Evolutionary conservation across 2,888 invertebrate genomes (phyloP).

Genomic region (Troilus luridus): DNA sequence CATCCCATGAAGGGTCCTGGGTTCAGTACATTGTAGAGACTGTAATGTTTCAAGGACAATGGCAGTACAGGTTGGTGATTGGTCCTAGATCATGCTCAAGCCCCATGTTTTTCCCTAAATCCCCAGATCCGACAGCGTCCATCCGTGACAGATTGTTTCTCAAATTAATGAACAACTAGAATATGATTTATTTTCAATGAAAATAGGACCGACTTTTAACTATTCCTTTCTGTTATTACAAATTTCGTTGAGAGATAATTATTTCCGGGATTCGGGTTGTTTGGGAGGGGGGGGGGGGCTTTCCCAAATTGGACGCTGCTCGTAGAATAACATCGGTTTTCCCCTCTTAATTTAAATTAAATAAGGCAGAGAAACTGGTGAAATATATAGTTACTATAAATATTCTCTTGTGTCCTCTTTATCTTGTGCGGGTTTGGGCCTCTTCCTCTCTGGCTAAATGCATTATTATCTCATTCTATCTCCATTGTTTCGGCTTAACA

Average conservation of each 20-base stretch:
- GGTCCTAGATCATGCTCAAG: too few relatives aligned
- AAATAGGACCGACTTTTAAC: not conserved
- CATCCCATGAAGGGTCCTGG: too few relatives aligned
- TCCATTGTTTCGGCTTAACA: slow-evolving; percentile 44
- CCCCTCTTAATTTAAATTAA: slow-evolving; percentile 37
- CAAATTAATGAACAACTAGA: not conserved
- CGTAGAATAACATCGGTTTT: slow-evolving; percentile 22
- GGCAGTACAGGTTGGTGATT: too few relatives aligned
- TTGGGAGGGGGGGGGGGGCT: not conserved
- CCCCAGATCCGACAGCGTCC: too few relatives aligned
- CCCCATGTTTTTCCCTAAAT: too few relatives aligned
- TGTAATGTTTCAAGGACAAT: too few relatives aligned
- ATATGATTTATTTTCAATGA: not conserved
- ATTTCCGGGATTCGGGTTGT: not conserved
- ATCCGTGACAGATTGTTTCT: too few relatives aligned
- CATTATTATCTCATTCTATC: slow-evolving; percentile 42
- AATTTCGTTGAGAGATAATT: not conserved
- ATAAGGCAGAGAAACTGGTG: slow-evolving; percentile 15
- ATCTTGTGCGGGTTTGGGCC: slow-evolving; percentile 35
- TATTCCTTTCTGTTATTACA: not conserved
- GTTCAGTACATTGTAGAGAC: too few relatives aligned
- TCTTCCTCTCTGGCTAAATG: slow-evolving; percentile 21
- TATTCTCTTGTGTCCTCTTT: slow-evolving; percentile 35
- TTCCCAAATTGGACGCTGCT: not conserved
- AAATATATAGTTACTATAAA: slow-evolving; percentile 46